Percentiles rank a stretch among this genome's conserved stretches.
phyloP scores from a whole-genome alignment of 2,888 invertebrate species.

The Agonopterix subpropinquella region DNA sequence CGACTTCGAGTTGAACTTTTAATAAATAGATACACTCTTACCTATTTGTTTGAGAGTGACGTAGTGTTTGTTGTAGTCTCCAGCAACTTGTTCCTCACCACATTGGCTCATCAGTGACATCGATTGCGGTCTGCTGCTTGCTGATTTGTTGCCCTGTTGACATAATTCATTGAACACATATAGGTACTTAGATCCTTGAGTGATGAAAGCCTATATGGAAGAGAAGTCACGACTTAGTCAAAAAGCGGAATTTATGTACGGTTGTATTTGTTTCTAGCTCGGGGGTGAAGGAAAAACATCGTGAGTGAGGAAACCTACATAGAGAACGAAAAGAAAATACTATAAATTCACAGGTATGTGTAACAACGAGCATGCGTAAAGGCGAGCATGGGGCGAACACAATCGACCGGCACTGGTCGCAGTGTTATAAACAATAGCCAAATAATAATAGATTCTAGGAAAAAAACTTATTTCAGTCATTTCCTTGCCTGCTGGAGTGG shows the following conservation, averaged over 20 bases:
- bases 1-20: too few relatives aligned
- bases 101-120: constrained; percentile 73
- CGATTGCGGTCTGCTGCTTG: constrained; percentile 70
- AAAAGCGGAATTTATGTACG: neutral
- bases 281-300: neutral
- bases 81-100: constrained; percentile 71
- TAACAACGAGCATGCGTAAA: too few relatives aligned
- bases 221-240: too few relatives aligned
- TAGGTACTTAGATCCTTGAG: neutral
- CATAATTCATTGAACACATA: neutral
- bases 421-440: too few relatives aligned
- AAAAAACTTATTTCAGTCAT: too few relatives aligned
- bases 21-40: constrained; percentile 16
- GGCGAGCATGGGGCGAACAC: too few relatives aligned
- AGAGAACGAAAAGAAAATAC: neutral
- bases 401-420: too few relatives aligned
- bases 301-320: neutral
- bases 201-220: neutral
- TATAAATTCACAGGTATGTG: too few relatives aligned
- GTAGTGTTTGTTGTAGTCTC: constrained; percentile 74
- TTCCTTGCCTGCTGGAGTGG: too few relatives aligned
- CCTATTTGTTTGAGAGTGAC: constrained; percentile 81
- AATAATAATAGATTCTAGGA: too few relatives aligned
- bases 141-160: constrained; percentile 61
- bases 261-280: neutral